phyloP scores from a whole-genome alignment of 2,797 vertebrate species.

The Lutjanus campechanus region DNA sequence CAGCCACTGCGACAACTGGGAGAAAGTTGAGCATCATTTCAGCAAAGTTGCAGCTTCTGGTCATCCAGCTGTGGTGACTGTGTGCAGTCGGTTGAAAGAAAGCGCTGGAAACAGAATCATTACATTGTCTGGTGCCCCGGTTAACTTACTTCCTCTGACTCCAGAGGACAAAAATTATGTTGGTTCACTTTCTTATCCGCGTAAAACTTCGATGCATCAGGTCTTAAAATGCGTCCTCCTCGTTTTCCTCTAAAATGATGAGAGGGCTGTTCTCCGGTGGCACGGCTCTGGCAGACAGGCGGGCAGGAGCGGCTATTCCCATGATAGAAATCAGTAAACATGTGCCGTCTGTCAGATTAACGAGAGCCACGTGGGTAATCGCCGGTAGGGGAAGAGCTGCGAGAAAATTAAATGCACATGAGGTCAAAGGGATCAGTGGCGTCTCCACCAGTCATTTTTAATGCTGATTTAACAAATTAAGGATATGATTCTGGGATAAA shows the following conservation, averaged over 20 bases:
- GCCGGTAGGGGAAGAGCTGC: slow-evolving; percentile 57
- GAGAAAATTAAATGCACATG: slow-evolving; percentile 81
- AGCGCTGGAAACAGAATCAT: slow-evolving; percentile 32
- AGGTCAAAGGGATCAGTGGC: slow-evolving; percentile 74
- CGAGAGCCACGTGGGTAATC: slow-evolving; percentile 78
- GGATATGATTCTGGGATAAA: slow-evolving; percentile 24
- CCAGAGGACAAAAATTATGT: background rate
- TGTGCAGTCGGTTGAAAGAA: slow-evolving; percentile 24
- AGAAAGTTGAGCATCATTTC: slow-evolving; percentile 67
- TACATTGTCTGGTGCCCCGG: slow-evolving; percentile 42
- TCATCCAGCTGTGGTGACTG: slow-evolving; percentile 24
- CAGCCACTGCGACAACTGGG: slow-evolving; percentile 41
- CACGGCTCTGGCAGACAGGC: slow-evolving; percentile 24
- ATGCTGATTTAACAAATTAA: slow-evolving; percentile 58
- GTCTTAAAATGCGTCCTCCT: slow-evolving; percentile 4
- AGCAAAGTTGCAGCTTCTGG: slow-evolving; percentile 31
- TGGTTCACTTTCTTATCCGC: slow-evolving; percentile 10
- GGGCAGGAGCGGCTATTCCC: slow-evolving; percentile 49
- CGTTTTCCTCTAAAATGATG: background rate
- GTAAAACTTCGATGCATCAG: background rate
- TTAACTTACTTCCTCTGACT: slow-evolving; percentile 25
- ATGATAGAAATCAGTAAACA: slow-evolving; percentile 72
- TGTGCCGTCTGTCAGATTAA: slow-evolving; percentile 78
- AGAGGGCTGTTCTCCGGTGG: slow-evolving; percentile 28
- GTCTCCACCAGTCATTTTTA: slow-evolving; percentile 38